Evolutionary conservation across 1,140 invertebrate species (phyloP).

Genomic region (Drosophila aff.): DNA sequence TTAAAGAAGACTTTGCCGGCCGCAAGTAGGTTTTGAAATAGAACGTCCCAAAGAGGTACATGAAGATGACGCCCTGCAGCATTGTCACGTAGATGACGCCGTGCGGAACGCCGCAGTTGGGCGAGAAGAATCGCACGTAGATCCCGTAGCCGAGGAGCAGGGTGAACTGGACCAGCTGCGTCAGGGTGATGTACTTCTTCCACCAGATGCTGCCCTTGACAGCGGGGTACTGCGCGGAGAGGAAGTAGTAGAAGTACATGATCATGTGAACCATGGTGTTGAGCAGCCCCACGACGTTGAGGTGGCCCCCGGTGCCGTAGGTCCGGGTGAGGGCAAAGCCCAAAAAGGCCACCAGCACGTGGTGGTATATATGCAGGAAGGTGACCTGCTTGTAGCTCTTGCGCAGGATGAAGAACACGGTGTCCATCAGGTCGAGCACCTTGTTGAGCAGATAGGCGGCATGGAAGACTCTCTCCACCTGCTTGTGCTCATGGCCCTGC

Average conservation of each 20-base stretch:
- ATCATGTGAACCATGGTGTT: constrained; percentile 92
- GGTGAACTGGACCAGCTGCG: constrained; percentile 92
- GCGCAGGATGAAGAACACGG: constrained; percentile 94
- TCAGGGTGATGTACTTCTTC: constrained; percentile 93
- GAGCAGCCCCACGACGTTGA: constrained; percentile 89
- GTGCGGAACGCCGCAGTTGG: constrained; percentile 90
- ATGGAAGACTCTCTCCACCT: constrained; percentile 51
- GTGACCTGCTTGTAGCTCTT: constrained; percentile 93
- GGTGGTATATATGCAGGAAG: constrained; percentile 95
- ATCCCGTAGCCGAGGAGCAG: constrained; percentile 87
- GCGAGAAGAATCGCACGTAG: constrained; percentile 88
- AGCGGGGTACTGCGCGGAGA: constrained; percentile 88
- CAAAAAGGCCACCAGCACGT: constrained; percentile 85
- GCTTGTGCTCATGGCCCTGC: constrained; percentile 44
- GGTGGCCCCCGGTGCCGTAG: constrained; percentile 88
- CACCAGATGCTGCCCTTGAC: constrained; percentile 91
- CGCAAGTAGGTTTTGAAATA: constrained; percentile 86
- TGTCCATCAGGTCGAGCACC: constrained; percentile 88
- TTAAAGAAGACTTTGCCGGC: not conserved
- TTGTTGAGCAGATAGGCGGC: constrained; percentile 65
- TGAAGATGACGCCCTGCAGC: constrained; percentile 89
- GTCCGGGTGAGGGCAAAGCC: constrained; percentile 41
- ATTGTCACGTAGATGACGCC: constrained; percentile 87
- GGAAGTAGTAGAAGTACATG: constrained; percentile 93
- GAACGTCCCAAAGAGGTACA: constrained; percentile 93